Evolutionary conservation across 2,888 invertebrate species (phyloP).

Genomic region (Ceramica pisi): DNA sequence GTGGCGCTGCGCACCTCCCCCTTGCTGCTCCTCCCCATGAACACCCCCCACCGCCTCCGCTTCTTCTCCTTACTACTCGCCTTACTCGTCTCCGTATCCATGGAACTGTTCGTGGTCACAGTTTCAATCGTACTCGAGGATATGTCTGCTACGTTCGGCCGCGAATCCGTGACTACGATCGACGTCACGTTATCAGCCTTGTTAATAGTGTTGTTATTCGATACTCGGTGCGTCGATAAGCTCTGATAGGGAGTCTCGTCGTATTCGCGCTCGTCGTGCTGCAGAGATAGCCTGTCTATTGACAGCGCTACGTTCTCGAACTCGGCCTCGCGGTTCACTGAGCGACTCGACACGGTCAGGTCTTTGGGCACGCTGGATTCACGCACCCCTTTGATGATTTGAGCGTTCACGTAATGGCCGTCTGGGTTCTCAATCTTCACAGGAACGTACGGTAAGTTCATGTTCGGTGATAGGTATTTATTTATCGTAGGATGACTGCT

Average conservation of each 20-base stretch:
- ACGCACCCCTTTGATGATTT: constrained; percentile 85
- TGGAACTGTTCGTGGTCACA: constrained; percentile 78
- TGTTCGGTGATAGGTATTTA: constrained; percentile 72
- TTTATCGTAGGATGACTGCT: constrained; percentile 81
- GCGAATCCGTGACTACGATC: constrained; percentile 78
- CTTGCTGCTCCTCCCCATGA: constrained; percentile 92
- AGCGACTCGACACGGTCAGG: constrained; percentile 72
- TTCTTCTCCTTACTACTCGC: constrained; percentile 91
- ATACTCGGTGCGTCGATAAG: constrained; percentile 82
- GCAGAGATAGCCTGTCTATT: constrained; percentile 81
- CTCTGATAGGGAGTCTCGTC: constrained; percentile 89
- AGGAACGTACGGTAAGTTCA: constrained; percentile 66
- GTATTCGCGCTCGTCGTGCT: constrained; percentile 79
- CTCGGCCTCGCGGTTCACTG: constrained; percentile 75
- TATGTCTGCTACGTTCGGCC: constrained; percentile 47
- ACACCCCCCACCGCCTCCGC: constrained; percentile 92
- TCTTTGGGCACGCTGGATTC: constrained; percentile 84
- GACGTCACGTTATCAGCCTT: constrained; percentile 85
- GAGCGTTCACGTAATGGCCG: constrained; percentile 87
- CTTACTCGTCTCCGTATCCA: constrained; percentile 78
- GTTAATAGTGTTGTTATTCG: constrained; percentile 81
- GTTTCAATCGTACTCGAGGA: constrained; percentile 69
- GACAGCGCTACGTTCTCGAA: constrained; percentile 79
- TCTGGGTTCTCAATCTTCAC: constrained; percentile 75
- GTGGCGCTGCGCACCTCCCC: constrained; percentile 92